Conservation (phyloP, 2,113 vertebrate genomes). For the Catagonus wagneri region DNA sequence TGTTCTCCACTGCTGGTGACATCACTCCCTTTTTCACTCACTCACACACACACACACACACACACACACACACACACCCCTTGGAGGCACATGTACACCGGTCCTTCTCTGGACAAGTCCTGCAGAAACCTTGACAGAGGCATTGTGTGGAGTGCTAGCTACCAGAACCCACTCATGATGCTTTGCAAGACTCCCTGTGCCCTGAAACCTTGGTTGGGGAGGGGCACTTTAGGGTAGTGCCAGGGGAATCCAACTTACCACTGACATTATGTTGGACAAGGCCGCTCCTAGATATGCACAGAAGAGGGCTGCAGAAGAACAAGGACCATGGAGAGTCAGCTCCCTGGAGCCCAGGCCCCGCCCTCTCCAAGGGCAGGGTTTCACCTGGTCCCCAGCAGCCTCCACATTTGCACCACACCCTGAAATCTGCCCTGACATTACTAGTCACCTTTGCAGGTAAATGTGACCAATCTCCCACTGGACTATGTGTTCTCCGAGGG, state of each 20-base stretch:
- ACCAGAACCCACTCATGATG: background rate
- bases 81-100: background rate
- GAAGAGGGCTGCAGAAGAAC: constrained; percentile 88
- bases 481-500: background rate
- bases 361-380: background rate
- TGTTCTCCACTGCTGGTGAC: background rate
- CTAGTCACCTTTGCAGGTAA: background rate
- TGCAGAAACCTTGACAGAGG: background rate
- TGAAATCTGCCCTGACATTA: background rate
- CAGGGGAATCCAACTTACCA: constrained; percentile 86
- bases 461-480: background rate
- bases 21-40: background rate
- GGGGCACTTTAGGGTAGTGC: background rate
- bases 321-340: background rate
- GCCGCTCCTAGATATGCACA: constrained; percentile 94
- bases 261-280: constrained; percentile 91
- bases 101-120: background rate
- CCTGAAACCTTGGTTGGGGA: background rate
- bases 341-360: background rate
- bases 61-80: background rate
- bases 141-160: background rate
- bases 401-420: background rate
- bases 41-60: background rate
- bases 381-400: background rate
- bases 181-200: background rate